Evolutionary conservation across 2,113 vertebrate species (phyloP).

Genomic region (Abramis brama): DNA sequence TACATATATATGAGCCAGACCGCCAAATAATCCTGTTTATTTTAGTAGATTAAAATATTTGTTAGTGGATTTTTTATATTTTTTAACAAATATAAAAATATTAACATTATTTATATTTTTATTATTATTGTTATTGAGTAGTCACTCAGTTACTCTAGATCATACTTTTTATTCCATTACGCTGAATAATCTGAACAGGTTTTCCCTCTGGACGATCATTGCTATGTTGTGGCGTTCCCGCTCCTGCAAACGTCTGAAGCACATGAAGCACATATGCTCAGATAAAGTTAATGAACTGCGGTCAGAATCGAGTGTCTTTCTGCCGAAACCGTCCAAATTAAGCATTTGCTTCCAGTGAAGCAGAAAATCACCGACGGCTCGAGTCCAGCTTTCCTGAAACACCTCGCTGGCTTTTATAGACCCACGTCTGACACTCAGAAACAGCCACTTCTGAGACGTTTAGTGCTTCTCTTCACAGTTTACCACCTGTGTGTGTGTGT

Average conservation of each 20-base stretch:
- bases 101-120: too few species aligned
- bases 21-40: too few species aligned
- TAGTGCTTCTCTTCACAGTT: too few species aligned
- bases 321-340: not conserved
- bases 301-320: conserved; percentile 38
- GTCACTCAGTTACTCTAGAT: not conserved
- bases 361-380: conserved; percentile 69
- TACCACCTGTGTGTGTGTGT: too few species aligned
- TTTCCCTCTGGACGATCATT: not conserved
- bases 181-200: not conserved
- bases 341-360: conserved; percentile 73
- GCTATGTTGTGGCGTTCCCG: not conserved
- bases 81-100: too few species aligned
- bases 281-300: conserved; percentile 38
- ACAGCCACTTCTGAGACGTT: not conserved
- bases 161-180: not conserved
- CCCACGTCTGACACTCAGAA: conserved; percentile 60
- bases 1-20: too few species aligned
- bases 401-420: conserved; percentile 76
- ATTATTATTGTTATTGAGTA: not conserved
- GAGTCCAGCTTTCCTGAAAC: conserved; percentile 65
- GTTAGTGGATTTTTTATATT: too few species aligned
- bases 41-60: too few species aligned
- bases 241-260: not conserved
- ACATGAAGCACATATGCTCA: conserved; percentile 13